These are phyloP conservation scores for Drosophila biarmipes DNA, from an alignment of 1,140 invertebrate genomes.

Conservation along the genomic window DNA sequence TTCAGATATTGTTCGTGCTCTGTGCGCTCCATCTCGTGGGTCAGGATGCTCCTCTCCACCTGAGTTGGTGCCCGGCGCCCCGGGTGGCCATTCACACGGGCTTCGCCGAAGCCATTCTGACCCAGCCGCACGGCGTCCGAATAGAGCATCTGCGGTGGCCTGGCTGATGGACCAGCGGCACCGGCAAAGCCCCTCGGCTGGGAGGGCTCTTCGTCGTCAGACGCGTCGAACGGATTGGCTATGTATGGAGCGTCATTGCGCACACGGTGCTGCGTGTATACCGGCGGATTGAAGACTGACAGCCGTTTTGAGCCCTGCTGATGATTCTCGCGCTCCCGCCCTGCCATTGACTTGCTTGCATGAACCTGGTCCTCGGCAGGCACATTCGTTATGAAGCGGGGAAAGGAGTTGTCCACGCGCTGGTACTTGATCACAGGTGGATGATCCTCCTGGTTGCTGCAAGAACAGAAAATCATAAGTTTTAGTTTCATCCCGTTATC, in stretches of 20 bases:
- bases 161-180: constrained; percentile 5
- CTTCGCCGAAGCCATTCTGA: constrained; percentile 46
- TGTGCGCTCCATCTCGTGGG: constrained; percentile 33
- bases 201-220: constrained; percentile 48
- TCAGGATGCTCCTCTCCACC: constrained; percentile 25
- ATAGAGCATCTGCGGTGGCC: constrained; percentile 30
- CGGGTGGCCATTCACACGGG: constrained; percentile 12
- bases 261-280: constrained; percentile 22
- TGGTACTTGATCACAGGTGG: constrained; percentile 65
- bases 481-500: not conserved
- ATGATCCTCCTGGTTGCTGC: not conserved
- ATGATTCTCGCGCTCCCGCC: not conserved
- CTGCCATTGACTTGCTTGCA: constrained; percentile 23
- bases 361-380: constrained; percentile 32
- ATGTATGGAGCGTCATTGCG: constrained; percentile 5
- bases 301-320: constrained; percentile 31
- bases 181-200: not conserved
- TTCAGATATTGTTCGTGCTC: constrained; percentile 53
- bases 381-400: constrained; percentile 71
- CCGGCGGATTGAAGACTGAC: constrained; percentile 56
- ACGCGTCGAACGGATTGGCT: constrained; percentile 35
- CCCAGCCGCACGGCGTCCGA: constrained; percentile 61
- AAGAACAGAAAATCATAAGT: not conserved
- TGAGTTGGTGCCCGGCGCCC: not conserved
- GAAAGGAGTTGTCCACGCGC: constrained; percentile 74